A percentile compares a stretch with the other conserved stretches of the same genome.
Evolutionary conservation across 1,140 invertebrate genomes (phyloP).

Genomic region (Drosophila malerkotliana): DNA sequence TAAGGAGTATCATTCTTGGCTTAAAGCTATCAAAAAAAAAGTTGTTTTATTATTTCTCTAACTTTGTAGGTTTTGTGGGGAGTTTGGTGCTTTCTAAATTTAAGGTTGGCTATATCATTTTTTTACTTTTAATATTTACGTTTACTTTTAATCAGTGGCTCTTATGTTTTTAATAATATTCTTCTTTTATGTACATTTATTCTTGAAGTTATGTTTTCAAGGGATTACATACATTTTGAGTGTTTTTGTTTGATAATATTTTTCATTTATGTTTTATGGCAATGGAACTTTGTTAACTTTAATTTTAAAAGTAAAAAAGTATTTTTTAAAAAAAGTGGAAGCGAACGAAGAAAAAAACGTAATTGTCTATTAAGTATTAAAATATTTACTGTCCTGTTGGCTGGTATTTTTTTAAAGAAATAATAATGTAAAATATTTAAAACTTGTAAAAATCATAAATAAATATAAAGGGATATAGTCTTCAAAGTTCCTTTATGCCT

Average conservation of each 20-base stretch:
- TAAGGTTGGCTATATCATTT: not conserved
- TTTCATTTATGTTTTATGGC: not conserved
- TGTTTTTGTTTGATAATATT: not conserved
- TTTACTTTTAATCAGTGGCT: constrained; percentile 4
- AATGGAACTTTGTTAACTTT: not conserved
- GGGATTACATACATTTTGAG: no score
- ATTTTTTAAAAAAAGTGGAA: no score
- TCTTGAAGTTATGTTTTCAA: not conserved
- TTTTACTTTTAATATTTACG: not conserved
- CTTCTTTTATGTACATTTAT: constrained; percentile 22
- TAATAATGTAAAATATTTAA: no score
- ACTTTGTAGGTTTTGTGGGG: constrained; percentile 10
- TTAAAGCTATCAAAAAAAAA: constrained; percentile 54
- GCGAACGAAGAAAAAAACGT: no score
- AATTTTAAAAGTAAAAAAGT: no score
- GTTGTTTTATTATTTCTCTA: constrained; percentile 13
- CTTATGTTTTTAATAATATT: constrained; percentile 12
- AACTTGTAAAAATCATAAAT: not conserved
- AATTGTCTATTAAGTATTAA: no score
- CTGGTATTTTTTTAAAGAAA: no score
- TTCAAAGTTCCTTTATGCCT: not conserved
- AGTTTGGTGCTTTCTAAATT: constrained; percentile 18
- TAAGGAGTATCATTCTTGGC: constrained; percentile 31
- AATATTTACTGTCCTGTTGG: no score
- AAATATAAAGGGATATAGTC: no score